These are phyloP conservation scores for Drosophila melanica DNA, from an alignment of 1,140 invertebrate genomes.

Conservation along the genomic window DNA sequence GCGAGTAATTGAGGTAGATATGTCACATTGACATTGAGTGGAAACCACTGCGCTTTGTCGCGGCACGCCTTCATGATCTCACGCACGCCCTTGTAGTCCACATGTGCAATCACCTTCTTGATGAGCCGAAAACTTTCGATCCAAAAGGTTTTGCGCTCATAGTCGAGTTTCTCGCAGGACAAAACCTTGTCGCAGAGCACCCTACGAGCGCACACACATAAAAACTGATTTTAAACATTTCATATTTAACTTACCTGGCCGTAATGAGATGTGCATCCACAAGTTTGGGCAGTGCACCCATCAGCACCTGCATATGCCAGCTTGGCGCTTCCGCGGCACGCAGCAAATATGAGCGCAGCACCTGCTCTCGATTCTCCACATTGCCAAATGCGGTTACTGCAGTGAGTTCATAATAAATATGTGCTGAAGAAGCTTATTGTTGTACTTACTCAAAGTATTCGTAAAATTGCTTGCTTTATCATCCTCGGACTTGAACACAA, in stretches of 20 bases:
- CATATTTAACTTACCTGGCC: conserved; percentile 44
- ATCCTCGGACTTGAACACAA: conserved; percentile 89
- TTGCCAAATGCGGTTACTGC: conserved; percentile 84
- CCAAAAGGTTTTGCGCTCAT: conserved; percentile 93
- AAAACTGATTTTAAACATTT: background rate
- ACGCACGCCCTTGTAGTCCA: conserved; percentile 97
- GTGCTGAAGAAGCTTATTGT: background rate
- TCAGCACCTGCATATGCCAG: conserved; percentile 89
- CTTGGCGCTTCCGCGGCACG: conserved; percentile 89
- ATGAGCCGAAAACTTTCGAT: conserved; percentile 94
- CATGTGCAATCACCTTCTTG: conserved; percentile 92
- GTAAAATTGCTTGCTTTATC: conserved; percentile 88
- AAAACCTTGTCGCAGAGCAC: conserved; percentile 93
- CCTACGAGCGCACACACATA: conserved; percentile 85
- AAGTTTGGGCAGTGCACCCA: conserved; percentile 89
- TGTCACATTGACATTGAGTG: conserved; percentile 90
- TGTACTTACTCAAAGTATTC: conserved; percentile 84
- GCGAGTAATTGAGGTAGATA: conserved; percentile 91
- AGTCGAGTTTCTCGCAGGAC: conserved; percentile 90
- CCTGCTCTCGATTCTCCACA: conserved; percentile 89
- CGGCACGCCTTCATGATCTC: conserved; percentile 96
- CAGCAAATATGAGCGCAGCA: conserved; percentile 88
- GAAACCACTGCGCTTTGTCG: conserved; percentile 93
- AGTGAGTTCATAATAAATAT: background rate
- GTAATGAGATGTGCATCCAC: conserved; percentile 87